Evolutionary conservation across 2,113 vertebrate genomes (phyloP), one percentile per base, ranked within the genome.

Genomic region (Xenopus laevis): DNA sequence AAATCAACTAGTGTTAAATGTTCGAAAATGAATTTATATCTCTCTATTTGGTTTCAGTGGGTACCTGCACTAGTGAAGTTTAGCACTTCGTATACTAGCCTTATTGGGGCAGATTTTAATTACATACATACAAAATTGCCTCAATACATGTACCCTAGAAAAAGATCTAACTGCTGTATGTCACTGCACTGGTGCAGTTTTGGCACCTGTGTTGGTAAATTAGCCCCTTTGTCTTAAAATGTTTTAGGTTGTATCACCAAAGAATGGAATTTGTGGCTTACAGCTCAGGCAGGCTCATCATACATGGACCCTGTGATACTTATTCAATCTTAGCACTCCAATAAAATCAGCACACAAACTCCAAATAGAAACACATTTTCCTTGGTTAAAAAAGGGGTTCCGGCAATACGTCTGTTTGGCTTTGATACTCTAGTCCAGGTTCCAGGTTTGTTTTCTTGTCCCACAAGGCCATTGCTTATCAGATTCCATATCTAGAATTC

Each of bases 201-300:
- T 40, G 33, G 33, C 33, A 4, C 33, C 47, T 3, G 6, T 50
- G 4, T 5, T 64, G 16, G 2, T 27, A 64, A 40, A 64, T 40
- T 10, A 6, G 7, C 17, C 61, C 40, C 13, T 7, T 45, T 18
- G 61, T 63, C 23, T 33, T 15, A 63, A 63, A 2, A 63, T 63
- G 16, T 30, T 16, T 63, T 13, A 16, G 13, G n/a, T 65, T 46
- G 4, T 4, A 40, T 61, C 52, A 61, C 72, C 44, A 61, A 74
- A 67, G 53, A 74, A 53, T 69, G 23, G 58, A 60, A 50, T n/a
- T 50, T 21, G 23, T 74, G 57, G 55, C 59, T 52, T 33, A 10
- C 9, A 11, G 8, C 7, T 17, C 16, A 44, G 68, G 20, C 61
- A 57, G 71, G 27, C 33, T 16, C 6, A 20, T 65, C 30, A 57